phyloP scores from a whole-genome alignment of 2,797 vertebrate genomes.

The Molothrus ater region DNA sequence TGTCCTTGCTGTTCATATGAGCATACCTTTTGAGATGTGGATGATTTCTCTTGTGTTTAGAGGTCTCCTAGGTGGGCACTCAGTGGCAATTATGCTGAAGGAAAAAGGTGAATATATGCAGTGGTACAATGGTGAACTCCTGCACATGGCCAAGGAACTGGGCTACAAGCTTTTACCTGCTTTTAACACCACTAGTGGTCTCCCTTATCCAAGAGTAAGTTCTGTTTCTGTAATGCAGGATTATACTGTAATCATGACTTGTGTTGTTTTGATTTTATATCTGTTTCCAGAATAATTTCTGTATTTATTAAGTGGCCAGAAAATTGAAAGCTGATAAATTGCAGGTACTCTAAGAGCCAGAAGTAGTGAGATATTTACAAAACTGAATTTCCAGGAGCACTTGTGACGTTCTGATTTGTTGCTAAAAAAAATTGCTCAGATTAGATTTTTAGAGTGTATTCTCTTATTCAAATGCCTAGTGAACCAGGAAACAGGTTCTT shows the following conservation, averaged over 20 bases:
- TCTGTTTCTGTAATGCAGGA: neutral
- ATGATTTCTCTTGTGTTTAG: conserved; percentile 71
- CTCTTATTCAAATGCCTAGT: neutral
- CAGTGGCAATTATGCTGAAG: conserved; percentile 95
- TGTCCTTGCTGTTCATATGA: neutral
- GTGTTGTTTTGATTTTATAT: neutral
- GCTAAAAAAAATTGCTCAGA: neutral
- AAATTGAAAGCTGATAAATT: neutral
- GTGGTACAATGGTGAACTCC: conserved; percentile 95
- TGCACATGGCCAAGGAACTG: conserved; percentile 95
- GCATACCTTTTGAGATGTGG: neutral
- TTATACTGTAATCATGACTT: neutral
- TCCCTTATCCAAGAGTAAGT: conserved; percentile 97
- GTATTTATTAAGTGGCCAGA: neutral
- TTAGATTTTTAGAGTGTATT: neutral
- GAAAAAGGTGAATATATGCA: conserved; percentile 90
- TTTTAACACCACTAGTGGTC: conserved; percentile 98
- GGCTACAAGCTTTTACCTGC: conserved; percentile 93
- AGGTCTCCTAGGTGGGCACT: conserved; percentile 94
- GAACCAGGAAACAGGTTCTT: neutral
- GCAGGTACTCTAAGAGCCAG: neutral
- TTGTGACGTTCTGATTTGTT: neutral
- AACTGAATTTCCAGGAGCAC: neutral
- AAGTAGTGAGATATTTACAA: neutral
- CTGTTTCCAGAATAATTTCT: neutral